Evolutionary conservation across 1,140 invertebrate species (phyloP).

Genomic region (Drosophila virilis): DNA sequence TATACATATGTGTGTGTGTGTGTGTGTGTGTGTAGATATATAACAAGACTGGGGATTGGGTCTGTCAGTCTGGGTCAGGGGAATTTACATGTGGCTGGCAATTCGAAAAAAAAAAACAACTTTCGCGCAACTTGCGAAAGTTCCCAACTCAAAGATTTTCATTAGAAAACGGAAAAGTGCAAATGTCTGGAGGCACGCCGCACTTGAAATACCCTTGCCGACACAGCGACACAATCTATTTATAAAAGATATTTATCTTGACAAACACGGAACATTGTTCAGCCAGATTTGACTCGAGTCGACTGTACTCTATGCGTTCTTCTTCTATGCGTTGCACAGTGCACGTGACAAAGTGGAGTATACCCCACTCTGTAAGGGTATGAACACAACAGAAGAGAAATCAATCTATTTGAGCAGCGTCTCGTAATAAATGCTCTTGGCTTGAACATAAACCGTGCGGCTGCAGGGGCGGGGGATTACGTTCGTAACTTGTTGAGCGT

Average conservation of each 20-base stretch:
- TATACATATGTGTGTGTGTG: slow-evolving; percentile 1
- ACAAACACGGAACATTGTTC: too few species aligned
- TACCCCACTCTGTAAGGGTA: neutral
- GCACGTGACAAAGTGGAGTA: neutral
- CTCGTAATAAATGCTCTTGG: slow-evolving; percentile 7
- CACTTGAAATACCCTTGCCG: neutral
- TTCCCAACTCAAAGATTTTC: slow-evolving; percentile 4
- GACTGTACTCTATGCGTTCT: too few species aligned
- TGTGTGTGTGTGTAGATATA: neutral
- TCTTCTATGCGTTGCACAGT: neutral
- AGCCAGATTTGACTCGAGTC: too few species aligned
- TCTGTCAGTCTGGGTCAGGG: slow-evolving; percentile 14
- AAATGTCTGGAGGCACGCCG: too few species aligned
- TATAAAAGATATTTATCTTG: too few species aligned
- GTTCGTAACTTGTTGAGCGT: slow-evolving; percentile 2
- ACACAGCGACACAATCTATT: too few species aligned
- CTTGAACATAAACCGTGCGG: neutral
- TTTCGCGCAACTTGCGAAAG: slow-evolving; percentile 63
- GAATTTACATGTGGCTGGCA: slow-evolving; percentile 52
- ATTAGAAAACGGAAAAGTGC: neutral
- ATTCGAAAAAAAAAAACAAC: slow-evolving; percentile 69
- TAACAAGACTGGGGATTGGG: neutral
- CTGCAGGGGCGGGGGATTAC: neutral
- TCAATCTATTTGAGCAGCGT: slow-evolving; percentile 27
- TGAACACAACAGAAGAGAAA: slow-evolving; percentile 13